phyloP scores from a whole-genome alignment of 2,113 vertebrate species.

The Melanotaenia duboulayi region DNA sequence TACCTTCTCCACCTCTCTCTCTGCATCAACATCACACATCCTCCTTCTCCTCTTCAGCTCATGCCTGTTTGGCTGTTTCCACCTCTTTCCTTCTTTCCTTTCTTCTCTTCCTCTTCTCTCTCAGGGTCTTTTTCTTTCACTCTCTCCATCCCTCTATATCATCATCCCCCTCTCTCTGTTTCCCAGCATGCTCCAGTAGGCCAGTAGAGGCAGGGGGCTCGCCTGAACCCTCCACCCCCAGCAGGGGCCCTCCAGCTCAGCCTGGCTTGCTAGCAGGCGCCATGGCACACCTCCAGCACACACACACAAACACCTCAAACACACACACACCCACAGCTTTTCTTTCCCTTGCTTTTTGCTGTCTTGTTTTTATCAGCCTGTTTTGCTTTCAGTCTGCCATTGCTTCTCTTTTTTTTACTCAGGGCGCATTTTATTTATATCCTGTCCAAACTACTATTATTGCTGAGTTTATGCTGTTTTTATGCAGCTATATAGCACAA shows the following conservation, averaged over 20 bases:
- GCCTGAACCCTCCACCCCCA: constrained; percentile 75
- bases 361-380: constrained; percentile 20
- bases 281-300: constrained; percentile 70
- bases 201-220: constrained; percentile 72
- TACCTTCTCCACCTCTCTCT: constrained; percentile 60
- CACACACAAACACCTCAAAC: constrained; percentile 20
- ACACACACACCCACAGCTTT: constrained; percentile 22
- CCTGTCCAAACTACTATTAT: background rate
- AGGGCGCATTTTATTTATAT: background rate
- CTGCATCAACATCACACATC: constrained; percentile 64
- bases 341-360: constrained; percentile 11
- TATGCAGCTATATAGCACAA: too few species aligned
- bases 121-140: background rate
- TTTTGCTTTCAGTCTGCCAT: constrained; percentile 19
- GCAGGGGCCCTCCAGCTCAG: constrained; percentile 71
- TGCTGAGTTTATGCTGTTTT: background rate
- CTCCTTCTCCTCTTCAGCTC: constrained; percentile 28
- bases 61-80: constrained; percentile 47
- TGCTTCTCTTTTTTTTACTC: background rate
- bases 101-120: constrained; percentile 17
- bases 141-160: background rate
- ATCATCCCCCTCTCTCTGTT: constrained; percentile 33
- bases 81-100: constrained; percentile 14
- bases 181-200: constrained; percentile 71
- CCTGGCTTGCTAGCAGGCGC: constrained; percentile 70